Base-by-base conservation (phyloP, 2,888 invertebrate genomes). In the Deilephila elpenor region DNA sequence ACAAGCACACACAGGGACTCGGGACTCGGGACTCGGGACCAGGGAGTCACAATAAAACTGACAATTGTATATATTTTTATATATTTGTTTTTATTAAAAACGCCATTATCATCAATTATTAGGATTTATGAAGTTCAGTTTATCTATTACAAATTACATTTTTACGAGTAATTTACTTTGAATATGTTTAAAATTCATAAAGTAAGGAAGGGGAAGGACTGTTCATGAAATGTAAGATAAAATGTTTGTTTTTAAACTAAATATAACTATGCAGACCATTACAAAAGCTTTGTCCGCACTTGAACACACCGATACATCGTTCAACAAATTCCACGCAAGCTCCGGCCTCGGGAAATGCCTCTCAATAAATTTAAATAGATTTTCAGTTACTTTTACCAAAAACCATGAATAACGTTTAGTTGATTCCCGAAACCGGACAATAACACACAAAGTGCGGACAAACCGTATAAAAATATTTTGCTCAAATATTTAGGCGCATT, bases 21-120 rank as follows among this genome's bases (percentile, higher is more conserved):
- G 44, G 44, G 44, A 44, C 56, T n/a, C 56, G 56, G 56, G 56
- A 7, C 44, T 44, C 44, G 56, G 56, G 56, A 56, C 44, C 29
- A 14, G 82, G 83, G 76, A 77, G 67, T 73, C 74, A 78, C 80
- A 94, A 94, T 94, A 90, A 94, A 94, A 94, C 93, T 84, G 89
- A 84, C 91, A 88, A 86, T 89, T 25, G 44, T 44, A 5, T 79
- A 79, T 81, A 78, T 87, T 90, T 94, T 92, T 92, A 90, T 91
- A 91, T 94, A 93, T 91, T 92, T 93, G 91, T 93, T 94, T 92
- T 94, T 94, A 94, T 94, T 94, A 93, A 94, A 94, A 94, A 93
- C 94, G 94, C 94, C 94, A 94, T 94, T 93, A 93, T 93, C 90
- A 93, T 94, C 93, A 93, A 92, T 73, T 94, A 94, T 94, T 94